These are phyloP conservation scores for Asobara japonica DNA, from an alignment of 1,140 invertebrate genomes.

Conservation along the genomic window DNA sequence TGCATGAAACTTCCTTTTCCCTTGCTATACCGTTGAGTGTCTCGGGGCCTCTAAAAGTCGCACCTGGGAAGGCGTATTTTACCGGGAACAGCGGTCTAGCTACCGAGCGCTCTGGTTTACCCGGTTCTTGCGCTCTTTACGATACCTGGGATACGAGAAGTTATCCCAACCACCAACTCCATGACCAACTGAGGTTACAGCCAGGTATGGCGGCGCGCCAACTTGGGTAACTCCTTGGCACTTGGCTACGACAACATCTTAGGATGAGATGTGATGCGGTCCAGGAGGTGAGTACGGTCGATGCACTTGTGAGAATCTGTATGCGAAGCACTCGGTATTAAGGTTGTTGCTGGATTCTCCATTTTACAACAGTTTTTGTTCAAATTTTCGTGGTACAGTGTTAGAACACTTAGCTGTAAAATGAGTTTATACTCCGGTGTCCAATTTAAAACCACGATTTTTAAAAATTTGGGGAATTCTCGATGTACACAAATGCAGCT, in stretches of 20 bases:
- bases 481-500: too few species aligned
- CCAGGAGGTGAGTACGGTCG: conserved; percentile 12
- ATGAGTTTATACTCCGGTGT: too few species aligned
- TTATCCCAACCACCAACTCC: neutral
- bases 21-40: neutral
- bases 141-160: neutral
- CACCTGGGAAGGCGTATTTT: conserved; percentile 11
- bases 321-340: neutral
- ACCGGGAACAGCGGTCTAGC: neutral
- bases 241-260: conserved; percentile 1
- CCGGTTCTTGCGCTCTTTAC: conserved; percentile 52
- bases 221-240: neutral
- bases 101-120: conserved; percentile 49
- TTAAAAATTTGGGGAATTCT: too few species aligned
- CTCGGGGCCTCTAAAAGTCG: neutral
- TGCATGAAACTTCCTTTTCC: neutral
- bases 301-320: neutral
- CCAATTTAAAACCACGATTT: too few species aligned
- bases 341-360: neutral
- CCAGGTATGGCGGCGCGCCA: neutral
- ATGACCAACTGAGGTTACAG: neutral
- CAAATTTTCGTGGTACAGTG: too few species aligned
- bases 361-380: too few species aligned
- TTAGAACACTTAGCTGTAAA: too few species aligned
- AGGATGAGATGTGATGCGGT: neutral